These are phyloP conservation scores for Phaethon lepturus DNA, from an alignment of 2,113 vertebrate genomes.

Conservation along the genomic window DNA sequence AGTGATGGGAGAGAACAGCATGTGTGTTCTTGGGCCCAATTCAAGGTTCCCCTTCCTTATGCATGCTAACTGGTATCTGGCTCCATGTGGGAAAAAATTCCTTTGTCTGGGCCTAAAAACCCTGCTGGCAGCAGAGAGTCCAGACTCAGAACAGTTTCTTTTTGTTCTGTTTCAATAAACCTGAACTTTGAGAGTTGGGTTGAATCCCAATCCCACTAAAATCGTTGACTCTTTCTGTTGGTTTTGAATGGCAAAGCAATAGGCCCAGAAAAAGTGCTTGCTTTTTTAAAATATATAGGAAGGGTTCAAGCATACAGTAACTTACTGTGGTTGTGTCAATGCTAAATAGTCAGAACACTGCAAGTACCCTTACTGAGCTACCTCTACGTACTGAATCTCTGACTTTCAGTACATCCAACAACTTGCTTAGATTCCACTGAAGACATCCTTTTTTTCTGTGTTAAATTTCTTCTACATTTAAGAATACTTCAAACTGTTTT, in stretches of 20 bases:
- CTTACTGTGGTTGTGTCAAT: background rate
- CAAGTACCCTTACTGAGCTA: constrained; percentile 71
- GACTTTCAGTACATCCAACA: constrained; percentile 53
- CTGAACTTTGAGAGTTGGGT: background rate
- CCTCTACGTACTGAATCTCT: constrained; percentile 69
- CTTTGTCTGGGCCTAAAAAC: background rate
- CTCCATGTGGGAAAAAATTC: background rate
- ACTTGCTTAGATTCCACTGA: constrained; percentile 51
- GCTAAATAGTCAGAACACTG: constrained; percentile 39
- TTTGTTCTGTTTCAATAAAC: constrained; percentile 1
- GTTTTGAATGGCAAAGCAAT: background rate
- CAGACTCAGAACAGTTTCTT: background rate
- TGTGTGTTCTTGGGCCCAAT: background rate
- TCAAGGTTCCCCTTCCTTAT: background rate
- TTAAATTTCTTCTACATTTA: constrained; percentile 1
- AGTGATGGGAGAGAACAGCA: background rate
- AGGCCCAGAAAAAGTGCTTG: background rate
- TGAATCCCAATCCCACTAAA: background rate
- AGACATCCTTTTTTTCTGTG: background rate
- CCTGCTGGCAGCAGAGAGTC: background rate
- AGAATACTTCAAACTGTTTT: background rate
- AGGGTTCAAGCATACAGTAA: background rate
- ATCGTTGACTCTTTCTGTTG: background rate
- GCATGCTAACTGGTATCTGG: background rate
- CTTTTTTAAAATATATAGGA: background rate